Conservation (phyloP, 2,888 invertebrate species). For the Zaprionus bogoriensis region DNA sequence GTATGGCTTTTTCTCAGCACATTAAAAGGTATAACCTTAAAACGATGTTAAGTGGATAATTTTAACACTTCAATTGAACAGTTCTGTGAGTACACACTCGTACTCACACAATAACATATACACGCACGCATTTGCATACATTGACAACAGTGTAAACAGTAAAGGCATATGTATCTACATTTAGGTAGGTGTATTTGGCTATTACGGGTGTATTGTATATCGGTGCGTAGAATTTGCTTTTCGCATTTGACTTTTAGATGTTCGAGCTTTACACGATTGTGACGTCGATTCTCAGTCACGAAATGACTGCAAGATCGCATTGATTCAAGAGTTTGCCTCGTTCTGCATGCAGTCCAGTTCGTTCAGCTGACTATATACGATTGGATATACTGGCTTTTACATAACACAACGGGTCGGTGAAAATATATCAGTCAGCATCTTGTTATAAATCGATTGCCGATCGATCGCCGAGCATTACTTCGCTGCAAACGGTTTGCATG, state of each 20-base stretch:
- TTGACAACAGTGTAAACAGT: conserved; percentile 5
- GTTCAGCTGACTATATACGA: not conserved
- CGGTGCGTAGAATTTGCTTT: conserved; percentile 64
- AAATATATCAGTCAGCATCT: not conserved
- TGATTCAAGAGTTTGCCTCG: not conserved
- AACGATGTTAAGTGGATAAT: conserved; percentile 74
- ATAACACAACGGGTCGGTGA: not conserved
- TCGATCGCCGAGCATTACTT: not conserved
- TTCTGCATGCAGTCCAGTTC: not conserved
- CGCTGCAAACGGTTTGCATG: not conserved
- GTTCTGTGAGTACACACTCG: conserved; percentile 51
- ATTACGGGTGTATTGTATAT: conserved; percentile 17
- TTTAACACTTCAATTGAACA: conserved; percentile 77
- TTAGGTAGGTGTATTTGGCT: conserved; percentile 6
- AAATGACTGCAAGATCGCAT: conserved; percentile 10
- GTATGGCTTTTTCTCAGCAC: conserved; percentile 37
- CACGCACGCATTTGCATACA: not conserved
- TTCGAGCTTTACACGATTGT: conserved; percentile 16
- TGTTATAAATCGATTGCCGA: not conserved
- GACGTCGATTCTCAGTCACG: conserved; percentile 18
- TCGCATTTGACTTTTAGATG: conserved; percentile 48
- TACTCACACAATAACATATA: too few relatives aligned
- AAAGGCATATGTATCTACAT: not conserved
- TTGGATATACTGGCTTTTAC: not conserved
- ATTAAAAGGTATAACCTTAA: conserved; percentile 70